These are phyloP conservation scores for Periophthalmodon schlosseri DNA, from an alignment of 2,113 vertebrate genomes.

Conservation along the genomic window DNA sequence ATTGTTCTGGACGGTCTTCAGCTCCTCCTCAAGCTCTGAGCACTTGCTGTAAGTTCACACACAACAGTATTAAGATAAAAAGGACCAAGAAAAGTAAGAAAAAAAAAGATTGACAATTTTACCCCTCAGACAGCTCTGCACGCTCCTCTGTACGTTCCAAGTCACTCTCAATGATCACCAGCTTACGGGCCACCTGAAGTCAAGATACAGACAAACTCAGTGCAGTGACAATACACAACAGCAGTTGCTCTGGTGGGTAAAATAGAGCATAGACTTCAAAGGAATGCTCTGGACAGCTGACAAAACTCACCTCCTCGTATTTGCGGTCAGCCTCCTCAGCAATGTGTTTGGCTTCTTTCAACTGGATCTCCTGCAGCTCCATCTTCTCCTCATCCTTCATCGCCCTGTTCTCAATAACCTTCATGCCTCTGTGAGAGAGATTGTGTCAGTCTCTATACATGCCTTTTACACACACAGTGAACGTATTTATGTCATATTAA, in stretches of 20 bases:
- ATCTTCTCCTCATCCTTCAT: constrained; percentile 99
- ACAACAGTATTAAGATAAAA: background rate
- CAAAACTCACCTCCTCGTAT: constrained; percentile 91
- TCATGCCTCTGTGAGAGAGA: constrained; percentile 89
- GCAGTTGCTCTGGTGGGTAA: background rate
- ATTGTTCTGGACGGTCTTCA: constrained; percentile 99
- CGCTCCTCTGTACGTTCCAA: constrained; percentile 96
- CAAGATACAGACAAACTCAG: constrained; percentile 14
- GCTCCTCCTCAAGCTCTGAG: constrained; percentile 98
- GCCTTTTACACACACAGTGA: background rate
- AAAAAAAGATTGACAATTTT: constrained; percentile 45
- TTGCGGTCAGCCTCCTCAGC: constrained; percentile 99
- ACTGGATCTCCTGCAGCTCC: constrained; percentile 98
- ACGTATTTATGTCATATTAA: background rate
- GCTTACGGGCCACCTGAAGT: constrained; percentile 93
- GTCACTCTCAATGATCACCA: constrained; percentile 98
- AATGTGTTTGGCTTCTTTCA: constrained; percentile 98
- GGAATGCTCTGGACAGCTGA: constrained; percentile 26
- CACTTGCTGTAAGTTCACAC: constrained; percentile 90
- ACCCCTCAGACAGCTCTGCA: constrained; percentile 95
- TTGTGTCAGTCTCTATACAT: background rate
- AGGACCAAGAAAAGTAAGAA: background rate
- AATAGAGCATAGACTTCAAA: background rate
- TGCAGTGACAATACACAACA: background rate
- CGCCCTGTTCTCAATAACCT: constrained; percentile 98